Conservation (phyloP, 2,888 invertebrate genomes). For the Phortica magna region DNA sequence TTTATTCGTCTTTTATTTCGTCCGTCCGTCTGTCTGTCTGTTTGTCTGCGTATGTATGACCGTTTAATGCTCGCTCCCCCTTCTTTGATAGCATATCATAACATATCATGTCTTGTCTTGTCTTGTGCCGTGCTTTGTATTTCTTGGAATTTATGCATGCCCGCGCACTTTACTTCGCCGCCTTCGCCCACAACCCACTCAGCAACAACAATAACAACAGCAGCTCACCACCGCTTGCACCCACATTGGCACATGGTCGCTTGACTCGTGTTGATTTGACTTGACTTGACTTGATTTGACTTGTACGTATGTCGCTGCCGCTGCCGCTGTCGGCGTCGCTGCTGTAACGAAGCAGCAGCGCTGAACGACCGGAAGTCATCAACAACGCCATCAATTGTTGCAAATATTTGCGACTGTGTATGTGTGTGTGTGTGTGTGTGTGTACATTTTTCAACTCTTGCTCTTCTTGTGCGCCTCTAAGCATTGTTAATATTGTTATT, state of each 20-base stretch:
- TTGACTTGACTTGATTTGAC: neutral
- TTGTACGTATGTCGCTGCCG: conserved; percentile 48
- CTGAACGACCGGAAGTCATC: conserved; percentile 70
- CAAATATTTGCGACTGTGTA: conserved; percentile 56
- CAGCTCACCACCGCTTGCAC: neutral
- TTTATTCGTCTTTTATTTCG: neutral
- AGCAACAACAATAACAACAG: conserved; percentile 35
- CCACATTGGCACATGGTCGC: conserved; percentile 48
- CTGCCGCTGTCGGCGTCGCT: conserved; percentile 20
- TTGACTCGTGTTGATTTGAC: neutral
- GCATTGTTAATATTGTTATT: conserved; percentile 12
- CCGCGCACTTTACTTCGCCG: conserved; percentile 29
- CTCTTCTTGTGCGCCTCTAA: neutral
- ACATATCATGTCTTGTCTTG: neutral
- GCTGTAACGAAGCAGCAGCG: conserved; percentile 19
- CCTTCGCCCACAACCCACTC: too few species aligned
- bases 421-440: conserved; percentile 33
- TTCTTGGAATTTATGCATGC: neutral
- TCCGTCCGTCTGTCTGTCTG: neutral
- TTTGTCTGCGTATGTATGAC: neutral
- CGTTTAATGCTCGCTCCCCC: too few species aligned
- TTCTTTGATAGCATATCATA: neutral
- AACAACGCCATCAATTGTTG: conserved; percentile 64
- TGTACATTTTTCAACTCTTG: too few species aligned
- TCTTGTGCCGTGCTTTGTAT: conserved; percentile 46